These are phyloP conservation scores for Lerema accius DNA, from an alignment of 1,140 invertebrate species.

Conservation along the genomic window DNA sequence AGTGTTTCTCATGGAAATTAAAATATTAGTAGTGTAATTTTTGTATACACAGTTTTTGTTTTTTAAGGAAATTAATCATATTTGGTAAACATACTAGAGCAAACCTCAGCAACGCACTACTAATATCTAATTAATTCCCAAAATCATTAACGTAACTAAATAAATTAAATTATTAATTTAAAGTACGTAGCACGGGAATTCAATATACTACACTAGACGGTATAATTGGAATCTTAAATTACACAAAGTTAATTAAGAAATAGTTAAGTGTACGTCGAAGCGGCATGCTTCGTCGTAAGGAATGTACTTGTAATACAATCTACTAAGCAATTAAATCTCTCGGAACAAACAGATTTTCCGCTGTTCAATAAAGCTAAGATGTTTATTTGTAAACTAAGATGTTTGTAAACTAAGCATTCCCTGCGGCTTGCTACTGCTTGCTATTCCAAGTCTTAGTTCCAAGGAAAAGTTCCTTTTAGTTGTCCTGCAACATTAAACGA, in stretches of 20 bases:
- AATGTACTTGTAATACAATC: slow-evolving; percentile 25
- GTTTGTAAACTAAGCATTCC: background rate
- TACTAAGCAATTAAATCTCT: slow-evolving; percentile 9
- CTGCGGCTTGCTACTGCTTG: background rate
- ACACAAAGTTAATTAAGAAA: slow-evolving; percentile 15
- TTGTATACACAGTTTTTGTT: too few species aligned
- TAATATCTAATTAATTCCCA: too few species aligned
- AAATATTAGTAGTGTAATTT: too few species aligned
- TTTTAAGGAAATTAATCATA: too few species aligned
- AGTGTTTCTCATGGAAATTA: too few species aligned
- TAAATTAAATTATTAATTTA: too few species aligned
- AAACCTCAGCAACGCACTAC: too few species aligned
- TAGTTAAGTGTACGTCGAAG: slow-evolving; percentile 1
- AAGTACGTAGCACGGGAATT: background rate
- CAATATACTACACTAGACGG: background rate
- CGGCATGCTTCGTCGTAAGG: slow-evolving; percentile 1
- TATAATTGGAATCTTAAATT: slow-evolving; percentile 15
- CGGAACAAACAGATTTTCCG: slow-evolving; percentile 13
- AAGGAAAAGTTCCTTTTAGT: background rate
- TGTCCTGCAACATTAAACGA: too few species aligned
- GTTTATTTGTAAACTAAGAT: background rate
- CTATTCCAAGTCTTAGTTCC: background rate
- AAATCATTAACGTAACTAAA: too few species aligned
- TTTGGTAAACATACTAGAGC: too few species aligned
- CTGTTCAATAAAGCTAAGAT: background rate